Evolutionary conservation across 2,113 vertebrate species (phyloP).

Genomic region (Centrocercus urophasianus): DNA sequence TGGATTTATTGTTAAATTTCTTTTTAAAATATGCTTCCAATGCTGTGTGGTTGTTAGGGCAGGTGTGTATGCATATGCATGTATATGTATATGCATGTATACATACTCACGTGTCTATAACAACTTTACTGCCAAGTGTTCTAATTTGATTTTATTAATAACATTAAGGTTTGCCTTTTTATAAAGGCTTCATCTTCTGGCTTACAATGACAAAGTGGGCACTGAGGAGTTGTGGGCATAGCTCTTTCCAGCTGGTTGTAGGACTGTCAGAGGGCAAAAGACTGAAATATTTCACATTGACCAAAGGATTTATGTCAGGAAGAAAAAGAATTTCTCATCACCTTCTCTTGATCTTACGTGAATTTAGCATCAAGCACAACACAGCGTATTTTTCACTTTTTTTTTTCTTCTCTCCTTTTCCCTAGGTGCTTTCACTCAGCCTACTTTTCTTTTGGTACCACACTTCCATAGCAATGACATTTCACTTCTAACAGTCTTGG

Average conservation of each 20-base stretch:
- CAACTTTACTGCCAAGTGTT: not conserved
- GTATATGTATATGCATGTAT: rapidly evolving
- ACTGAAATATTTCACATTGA: not conserved
- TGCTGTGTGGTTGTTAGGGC: not conserved
- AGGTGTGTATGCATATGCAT: not conserved
- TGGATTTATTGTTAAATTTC: not conserved
- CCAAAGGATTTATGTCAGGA: not conserved
- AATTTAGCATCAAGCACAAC: not conserved
- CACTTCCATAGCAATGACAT: not conserved
- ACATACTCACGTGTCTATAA: not conserved
- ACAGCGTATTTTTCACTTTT: not conserved
- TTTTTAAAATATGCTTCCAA: not conserved
- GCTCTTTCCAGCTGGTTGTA: not conserved
- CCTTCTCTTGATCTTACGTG: not conserved
- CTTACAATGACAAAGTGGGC: not conserved
- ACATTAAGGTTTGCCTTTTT: not conserved
- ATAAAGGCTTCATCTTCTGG: not conserved
- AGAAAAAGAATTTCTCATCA: not conserved
- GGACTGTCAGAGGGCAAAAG: not conserved
- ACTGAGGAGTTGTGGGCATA: not conserved
- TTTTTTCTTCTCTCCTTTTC: not conserved
- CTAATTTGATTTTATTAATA: not conserved
- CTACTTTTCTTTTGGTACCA: not conserved
- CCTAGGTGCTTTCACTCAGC: not conserved
- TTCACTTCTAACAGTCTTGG: not conserved